A percentile compares a stretch with the other conserved stretches of the same genome.
These are phyloP conservation scores for Campylomormyrus numenius DNA, from an alignment of 2,113 vertebrate species.

Conservation along the genomic window DNA sequence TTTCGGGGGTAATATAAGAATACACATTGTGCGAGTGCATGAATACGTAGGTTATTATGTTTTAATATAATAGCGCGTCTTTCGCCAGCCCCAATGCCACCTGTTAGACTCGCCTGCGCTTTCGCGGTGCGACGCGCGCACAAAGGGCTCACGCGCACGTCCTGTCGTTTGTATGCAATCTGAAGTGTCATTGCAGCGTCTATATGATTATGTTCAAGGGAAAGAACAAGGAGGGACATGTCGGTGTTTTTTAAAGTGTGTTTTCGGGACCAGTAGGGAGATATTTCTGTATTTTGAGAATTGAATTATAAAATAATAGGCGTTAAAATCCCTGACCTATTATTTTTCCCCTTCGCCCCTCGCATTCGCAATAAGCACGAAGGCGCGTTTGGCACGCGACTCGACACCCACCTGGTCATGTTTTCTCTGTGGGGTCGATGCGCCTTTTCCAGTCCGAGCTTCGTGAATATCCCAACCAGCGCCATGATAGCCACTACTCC, in stretches of 20 bases:
- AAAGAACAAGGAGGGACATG: not conserved
- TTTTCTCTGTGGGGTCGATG: constrained; percentile 95
- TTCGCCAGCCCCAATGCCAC: not conserved
- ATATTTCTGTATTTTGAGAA: not conserved
- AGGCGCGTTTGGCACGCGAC: not conserved
- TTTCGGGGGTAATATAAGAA: too few relatives aligned
- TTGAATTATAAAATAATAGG: not conserved
- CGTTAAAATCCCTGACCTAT: not conserved
- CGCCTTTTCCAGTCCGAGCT: constrained; percentile 93
- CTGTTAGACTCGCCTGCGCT: not conserved
- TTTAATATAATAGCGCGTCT: not conserved
- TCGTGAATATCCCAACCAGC: constrained; percentile 97
- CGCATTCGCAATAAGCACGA: not conserved
- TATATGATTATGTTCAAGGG: not conserved
- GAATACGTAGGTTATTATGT: not conserved
- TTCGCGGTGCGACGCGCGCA: not conserved
- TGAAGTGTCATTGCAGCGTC: not conserved
- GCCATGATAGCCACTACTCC: constrained; percentile 98
- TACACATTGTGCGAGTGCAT: not conserved
- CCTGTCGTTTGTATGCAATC: not conserved
- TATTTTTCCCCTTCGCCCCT: not conserved
- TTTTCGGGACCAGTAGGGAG: not conserved
- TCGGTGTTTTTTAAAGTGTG: not conserved
- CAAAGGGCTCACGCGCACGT: not conserved
- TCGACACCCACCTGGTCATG: constrained; percentile 80